Evolutionary conservation across 2,113 vertebrate genomes (phyloP), one percentile per base, ranked within the genome.

Genomic region (Cyanistes caeruleus): DNA sequence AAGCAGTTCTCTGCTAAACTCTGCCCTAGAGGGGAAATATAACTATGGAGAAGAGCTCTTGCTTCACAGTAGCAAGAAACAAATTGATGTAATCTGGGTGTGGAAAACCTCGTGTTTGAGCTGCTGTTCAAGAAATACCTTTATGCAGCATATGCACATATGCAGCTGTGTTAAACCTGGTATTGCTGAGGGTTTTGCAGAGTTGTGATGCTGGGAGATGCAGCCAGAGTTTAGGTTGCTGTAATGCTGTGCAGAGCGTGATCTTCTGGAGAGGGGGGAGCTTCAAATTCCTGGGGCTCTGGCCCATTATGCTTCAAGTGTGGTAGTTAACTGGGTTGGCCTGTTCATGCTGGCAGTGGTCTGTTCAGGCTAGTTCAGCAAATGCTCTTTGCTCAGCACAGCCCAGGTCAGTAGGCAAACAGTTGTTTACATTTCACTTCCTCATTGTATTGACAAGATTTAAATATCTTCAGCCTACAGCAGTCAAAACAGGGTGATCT

Each of bases 391-490:
- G 76, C 69, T 84, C 79, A 75, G 85, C n/a, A 52, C 11, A 88
- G 55, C 52, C 37, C 60, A 94, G 85, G 76, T 97, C 90, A 94
- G 76, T 93, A 86, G 76, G 88, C 64, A 91, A 90, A 91, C 75
- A 49, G 48, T 53, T 78, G 77, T 62, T 93, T 91, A 86, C 64
- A 52, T 95, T 86, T 95, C 60, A 84, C 41, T 92, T 92, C 92
- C 92, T 86, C 19, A 33, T 89, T 88, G 84, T 70, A 91, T 90
- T 81, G 82, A 80, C 35, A 88, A 90, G 79, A 84, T 88, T 59
- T 67, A 12, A 89, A 89, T 85, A 90, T 91, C 63, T 90, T 91
- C 68, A 53, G 48, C 15, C 56, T 81, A 27, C 10, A 75, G 76
- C 68, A 90, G 46, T 94, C 62, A 94, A 83, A 96, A 85, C 67